Evolutionary conservation across 2,113 vertebrate genomes (phyloP), one percentile per base, ranked within the genome.

Genomic region (Triplophysa siluroides): DNA sequence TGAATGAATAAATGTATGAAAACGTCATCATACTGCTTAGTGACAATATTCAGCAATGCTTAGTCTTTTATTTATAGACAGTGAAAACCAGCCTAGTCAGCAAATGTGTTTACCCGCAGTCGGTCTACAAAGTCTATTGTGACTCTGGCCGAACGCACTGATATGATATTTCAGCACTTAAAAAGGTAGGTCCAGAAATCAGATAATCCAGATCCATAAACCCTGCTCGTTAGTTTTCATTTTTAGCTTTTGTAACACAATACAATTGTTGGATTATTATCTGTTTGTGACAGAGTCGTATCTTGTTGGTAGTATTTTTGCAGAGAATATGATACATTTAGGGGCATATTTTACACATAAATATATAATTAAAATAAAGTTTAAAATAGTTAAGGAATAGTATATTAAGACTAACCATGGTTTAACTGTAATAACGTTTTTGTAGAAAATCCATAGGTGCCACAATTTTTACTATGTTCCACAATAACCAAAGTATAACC

Each of bases 121-220:
- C 19, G 29, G 54, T 16, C 19, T 23, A 73, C 50, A 71, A 13
- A 73, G 71, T 73, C n/a, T 43, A 68, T 18, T 41, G 64, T 33
- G 69, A n/a, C 24, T 26, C 18, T 38, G 68, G 24, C 8, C 45
- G n/a, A 14, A 12, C 19, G 4, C 65, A 23, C 41, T 45, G 64
- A 66, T 6, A 19, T 9, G 10, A 0, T 0, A 19, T 47, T 26
- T 8, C 68, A 16, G 14, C 68, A 1, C 14, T 8, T 11, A 13
- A 71, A 26, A 23, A 23, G 54, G 54, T 60, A 43, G 19, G 54
- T 56, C 26, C 18, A 8, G 16, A 13, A 70, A 38, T 1, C 33
- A 7, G 33, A 6, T 38, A 8, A 50, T 14, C 11, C 47, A 50
- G 47, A 50, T 13, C 12, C 47, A 13, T 16, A 16, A 50, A 12